Evolutionary conservation across 2,888 invertebrate species (phyloP), one percentile per base, ranked within the genome.

Genomic region (Mylabris sibirica): DNA sequence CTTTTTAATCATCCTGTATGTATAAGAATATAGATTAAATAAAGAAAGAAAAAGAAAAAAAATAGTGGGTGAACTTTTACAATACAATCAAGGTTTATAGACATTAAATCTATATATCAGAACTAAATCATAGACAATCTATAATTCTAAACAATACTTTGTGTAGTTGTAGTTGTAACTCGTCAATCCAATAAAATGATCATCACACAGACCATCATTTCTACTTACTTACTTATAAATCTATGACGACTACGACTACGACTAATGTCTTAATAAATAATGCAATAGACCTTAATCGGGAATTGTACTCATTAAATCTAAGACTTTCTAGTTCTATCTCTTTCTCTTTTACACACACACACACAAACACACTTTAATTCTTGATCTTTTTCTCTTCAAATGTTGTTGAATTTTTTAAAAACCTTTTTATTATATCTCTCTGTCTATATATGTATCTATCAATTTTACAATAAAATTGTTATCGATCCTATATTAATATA

Each of bases 81-180:
- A 69, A 65, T 67, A 73, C 74, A 71, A 71, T 72, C 72, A 75
- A 76, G 71, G 72, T 74, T 67, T 68, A 5, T n/a, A 3, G 73
- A 76, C 74, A 77, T 77, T 76, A 78, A 79, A 78, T 78, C 78
- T 70, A 76, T 70, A 76, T 75, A 76, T 76, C 75, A 76, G 66
- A 22, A 72, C 72, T 74, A 76, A 76, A 76, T 76, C 76, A 76
- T 76, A 74, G 76, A 73, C 74, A 44, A 30, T 30, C 30, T 8
- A 30, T 30, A 30, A n/a, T n/a, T n/a, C n/a, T n/a, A n/a, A n/a
- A 30, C 30, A 30, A 30, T 30, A 30, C 8, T 30, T 3, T 26
- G 5, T 26, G 26, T 30, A 30, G 26, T 30, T 30, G n/a, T n/a
- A n/a, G n/a, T n/a, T n/a, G n/a, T n/a, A n/a, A 30, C 5, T 30